phyloP scores from a whole-genome alignment of 2,888 invertebrate species.

The Ephialtes manifestator region DNA sequence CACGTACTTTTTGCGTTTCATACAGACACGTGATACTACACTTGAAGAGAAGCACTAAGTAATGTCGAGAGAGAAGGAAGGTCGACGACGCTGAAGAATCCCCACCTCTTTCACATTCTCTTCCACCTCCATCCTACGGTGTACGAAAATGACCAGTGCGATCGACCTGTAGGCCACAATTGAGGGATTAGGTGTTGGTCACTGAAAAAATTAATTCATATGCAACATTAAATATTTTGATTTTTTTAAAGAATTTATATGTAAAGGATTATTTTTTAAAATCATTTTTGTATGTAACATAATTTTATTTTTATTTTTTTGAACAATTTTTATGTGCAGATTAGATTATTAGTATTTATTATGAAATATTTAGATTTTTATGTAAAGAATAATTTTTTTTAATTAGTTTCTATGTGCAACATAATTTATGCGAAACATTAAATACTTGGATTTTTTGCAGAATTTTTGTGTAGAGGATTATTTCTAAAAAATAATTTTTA shows the following conservation, averaged over 20 bases:
- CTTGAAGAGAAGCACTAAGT: slow-evolving; percentile 44
- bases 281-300: not conserved
- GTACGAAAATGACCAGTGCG: slow-evolving; percentile 3
- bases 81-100: slow-evolving; percentile 43
- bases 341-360: too few relatives aligned
- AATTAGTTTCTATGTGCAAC: too few relatives aligned
- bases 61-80: slow-evolving; percentile 62
- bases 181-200: not conserved
- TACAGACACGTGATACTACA: slow-evolving; percentile 46
- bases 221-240: too few relatives aligned
- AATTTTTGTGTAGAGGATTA: not conserved
- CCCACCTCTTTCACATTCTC: slow-evolving; percentile 62
- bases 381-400: too few relatives aligned
- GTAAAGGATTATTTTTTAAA: not conserved
- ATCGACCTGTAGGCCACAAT: not conserved
- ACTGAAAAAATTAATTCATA: too few relatives aligned
- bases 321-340: not conserved
- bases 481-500: not conserved
- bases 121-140: slow-evolving; percentile 35
- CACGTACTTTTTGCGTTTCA: slow-evolving; percentile 26
- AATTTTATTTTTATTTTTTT: not conserved
- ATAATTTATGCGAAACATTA: too few relatives aligned
- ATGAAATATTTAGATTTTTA: too few relatives aligned
- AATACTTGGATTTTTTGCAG: too few relatives aligned
- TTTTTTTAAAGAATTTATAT: not conserved